These are phyloP conservation scores for Eptesicus fuscus DNA, from an alignment of 2,113 vertebrate species.

Conservation along the genomic window DNA sequence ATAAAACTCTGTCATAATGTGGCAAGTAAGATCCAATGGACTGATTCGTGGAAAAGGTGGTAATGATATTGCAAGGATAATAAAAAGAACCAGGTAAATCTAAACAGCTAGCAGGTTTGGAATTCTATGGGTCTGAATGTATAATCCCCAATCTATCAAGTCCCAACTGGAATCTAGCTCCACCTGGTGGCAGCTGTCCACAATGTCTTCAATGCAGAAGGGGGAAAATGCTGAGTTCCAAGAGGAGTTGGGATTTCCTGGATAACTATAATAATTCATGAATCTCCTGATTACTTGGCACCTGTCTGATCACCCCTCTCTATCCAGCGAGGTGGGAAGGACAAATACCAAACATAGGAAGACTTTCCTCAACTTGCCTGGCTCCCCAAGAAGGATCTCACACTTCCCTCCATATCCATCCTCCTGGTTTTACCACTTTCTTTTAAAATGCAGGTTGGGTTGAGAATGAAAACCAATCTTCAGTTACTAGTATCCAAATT, in stretches of 20 bases:
- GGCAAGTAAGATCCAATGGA: neutral
- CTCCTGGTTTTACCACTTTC: neutral
- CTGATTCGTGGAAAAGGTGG: neutral
- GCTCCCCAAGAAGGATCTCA: fast-evolving
- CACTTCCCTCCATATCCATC: neutral
- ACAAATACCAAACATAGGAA: neutral
- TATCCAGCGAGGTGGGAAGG: neutral
- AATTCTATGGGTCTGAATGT: neutral
- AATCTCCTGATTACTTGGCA: neutral
- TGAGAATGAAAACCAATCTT: neutral
- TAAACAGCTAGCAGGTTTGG: neutral
- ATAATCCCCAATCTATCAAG: neutral
- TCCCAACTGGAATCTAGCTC: neutral
- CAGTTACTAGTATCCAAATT: neutral
- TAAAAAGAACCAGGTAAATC: neutral
- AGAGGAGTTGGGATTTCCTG: neutral
- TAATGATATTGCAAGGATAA: neutral
- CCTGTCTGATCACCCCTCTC: neutral
- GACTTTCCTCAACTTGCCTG: neutral
- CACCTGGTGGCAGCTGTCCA: neutral
- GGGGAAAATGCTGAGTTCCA: neutral
- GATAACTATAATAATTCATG: neutral
- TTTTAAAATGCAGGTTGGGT: neutral
- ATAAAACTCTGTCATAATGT: neutral
- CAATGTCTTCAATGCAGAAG: neutral